Conservation (phyloP, 1,140 invertebrate species). For the Philaenus spumarius region DNA sequence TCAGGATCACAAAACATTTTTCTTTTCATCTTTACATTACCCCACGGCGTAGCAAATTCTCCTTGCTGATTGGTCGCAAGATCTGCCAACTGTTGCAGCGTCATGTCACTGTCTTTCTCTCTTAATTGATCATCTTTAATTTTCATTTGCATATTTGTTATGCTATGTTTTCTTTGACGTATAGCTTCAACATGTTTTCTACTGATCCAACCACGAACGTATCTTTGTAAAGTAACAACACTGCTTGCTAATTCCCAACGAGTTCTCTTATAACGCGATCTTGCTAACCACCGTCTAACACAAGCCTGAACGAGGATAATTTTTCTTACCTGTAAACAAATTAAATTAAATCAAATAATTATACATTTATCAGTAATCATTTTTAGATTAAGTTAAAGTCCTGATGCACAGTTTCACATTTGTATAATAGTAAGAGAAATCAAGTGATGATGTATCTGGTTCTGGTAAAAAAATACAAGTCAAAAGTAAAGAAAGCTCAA, state of each 20-base stretch:
- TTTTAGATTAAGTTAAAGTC: too few relatives aligned
- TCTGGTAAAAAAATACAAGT: too few relatives aligned
- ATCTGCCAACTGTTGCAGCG: neutral
- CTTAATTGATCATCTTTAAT: neutral
- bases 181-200: conserved; percentile 30
- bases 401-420: too few relatives aligned
- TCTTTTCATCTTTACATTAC: conserved; percentile 35
- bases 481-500: too few relatives aligned
- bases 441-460: too few relatives aligned
- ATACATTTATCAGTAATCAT: too few relatives aligned
- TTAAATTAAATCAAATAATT: too few relatives aligned
- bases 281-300: conserved; percentile 63
- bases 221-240: conserved; percentile 58
- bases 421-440: too few relatives aligned
- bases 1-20: conserved; percentile 27
- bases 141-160: conserved; percentile 4
- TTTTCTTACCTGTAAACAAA: conserved; percentile 50
- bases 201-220: conserved; percentile 57
- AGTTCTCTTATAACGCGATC: conserved; percentile 42
- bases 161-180: conserved; percentile 4
- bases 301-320: conserved; percentile 65
- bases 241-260: conserved; percentile 55
- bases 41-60: conserved; percentile 16
- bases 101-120: conserved; percentile 2
- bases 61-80: neutral